Base-by-base conservation (phyloP, 2,888 invertebrate species). In the Drosophila fungiperda region DNA sequence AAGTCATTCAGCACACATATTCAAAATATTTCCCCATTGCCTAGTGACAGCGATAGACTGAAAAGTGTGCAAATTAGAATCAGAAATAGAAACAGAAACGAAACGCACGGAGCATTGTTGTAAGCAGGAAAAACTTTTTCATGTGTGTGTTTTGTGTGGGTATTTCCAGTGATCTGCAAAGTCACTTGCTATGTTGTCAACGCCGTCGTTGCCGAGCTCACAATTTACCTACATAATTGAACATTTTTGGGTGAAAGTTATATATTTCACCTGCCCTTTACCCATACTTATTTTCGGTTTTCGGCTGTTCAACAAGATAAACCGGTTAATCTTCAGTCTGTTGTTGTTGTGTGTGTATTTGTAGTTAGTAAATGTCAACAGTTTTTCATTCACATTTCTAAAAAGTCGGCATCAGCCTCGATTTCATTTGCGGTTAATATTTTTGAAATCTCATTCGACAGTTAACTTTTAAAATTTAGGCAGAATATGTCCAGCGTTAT, bases 201-300 rank as follows among this genome's bases (percentile, higher is more conserved):
- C 63, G 64, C 62, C 55, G 20, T 33, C 26, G 49, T 40, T 15
- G 26, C 5, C 49, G 49, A 29, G 26, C 2, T 49, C 17, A 35
- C 55, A 64, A 61, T 68, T 76, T 79, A 78, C 71, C 76, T 80
- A 72, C 63, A 62, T 70, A 62, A 76, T 67, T 48, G 49, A 58
- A 36, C 12, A 40, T 33, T 62, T 80, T 83, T 73, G 50, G 77
- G 83, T 82, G 87, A 84, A 88, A 88, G 87, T 86, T 83, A 36
- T 72, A 54, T 59, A 55, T 50, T 55, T 58, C 52, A 73, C 53
- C 61, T 72, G 80, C 81, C 78, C 73, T 72, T 65, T 68, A 67
- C 53, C 57, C 45, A 60, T 20, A 54, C 42, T 70, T 42, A 65
- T 65, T 59, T 45, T 68, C 52, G 61, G 57, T 63, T 49, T 73